phyloP scores from a whole-genome alignment of 2,113 vertebrate species.

The Setophaga kirtlandii region DNA sequence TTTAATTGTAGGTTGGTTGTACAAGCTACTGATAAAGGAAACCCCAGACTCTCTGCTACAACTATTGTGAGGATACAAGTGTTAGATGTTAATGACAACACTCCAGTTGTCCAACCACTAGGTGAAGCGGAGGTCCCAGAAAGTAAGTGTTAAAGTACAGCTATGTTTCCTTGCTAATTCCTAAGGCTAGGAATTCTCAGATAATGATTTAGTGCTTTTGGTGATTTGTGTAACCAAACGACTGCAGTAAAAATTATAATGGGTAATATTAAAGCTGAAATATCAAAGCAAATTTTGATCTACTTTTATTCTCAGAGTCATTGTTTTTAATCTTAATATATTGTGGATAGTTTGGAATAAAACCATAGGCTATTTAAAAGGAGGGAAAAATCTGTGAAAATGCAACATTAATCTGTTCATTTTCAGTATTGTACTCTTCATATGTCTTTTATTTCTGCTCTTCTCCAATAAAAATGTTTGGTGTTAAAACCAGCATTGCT shows the following conservation, averaged over 20 bases:
- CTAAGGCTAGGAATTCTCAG: neutral
- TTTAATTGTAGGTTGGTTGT: constrained; percentile 82
- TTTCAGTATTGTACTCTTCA: neutral
- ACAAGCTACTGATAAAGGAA: constrained; percentile 86
- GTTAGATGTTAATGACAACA: constrained; percentile 89
- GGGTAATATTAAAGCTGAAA: neutral
- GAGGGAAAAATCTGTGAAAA: neutral
- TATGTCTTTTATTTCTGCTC: neutral
- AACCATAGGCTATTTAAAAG: neutral
- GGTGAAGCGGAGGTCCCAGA: constrained; percentile 82
- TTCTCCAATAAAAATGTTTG: neutral
- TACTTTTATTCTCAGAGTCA: neutral
- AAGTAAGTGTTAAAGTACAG: constrained; percentile 76
- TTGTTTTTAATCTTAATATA: constrained; percentile 15
- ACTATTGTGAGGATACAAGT: constrained; percentile 82
- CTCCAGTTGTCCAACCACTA: constrained; percentile 78
- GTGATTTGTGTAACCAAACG: neutral
- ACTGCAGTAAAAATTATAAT: neutral
- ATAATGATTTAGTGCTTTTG: neutral
- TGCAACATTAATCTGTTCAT: neutral
- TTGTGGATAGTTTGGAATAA: neutral
- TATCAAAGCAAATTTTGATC: neutral
- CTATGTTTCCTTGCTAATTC: neutral
- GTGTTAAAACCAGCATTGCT: neutral
- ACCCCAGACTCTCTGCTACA: constrained; percentile 80